Base-by-base conservation (phyloP, 2,888 invertebrate species). In the Argyresthia goedartella region DNA sequence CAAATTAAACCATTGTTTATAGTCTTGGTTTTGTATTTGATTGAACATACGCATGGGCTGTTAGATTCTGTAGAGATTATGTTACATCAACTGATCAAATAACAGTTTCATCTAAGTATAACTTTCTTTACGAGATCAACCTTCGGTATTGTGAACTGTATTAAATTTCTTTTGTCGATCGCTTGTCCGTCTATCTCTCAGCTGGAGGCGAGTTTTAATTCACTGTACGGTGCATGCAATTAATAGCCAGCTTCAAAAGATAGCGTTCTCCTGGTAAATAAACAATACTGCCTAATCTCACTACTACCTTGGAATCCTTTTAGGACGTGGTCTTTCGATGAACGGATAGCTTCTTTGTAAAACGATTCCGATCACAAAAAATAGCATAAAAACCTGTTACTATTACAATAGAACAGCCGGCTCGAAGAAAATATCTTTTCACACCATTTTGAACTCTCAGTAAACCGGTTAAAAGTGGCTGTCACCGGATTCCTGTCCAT, bases 231-330 rank as follows among this genome's bases (percentile, higher is more conserved):
- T 25, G 25, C 25, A 25, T 25, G 25, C 3, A 25, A 25, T 25
- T 25, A 25, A 25, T 25, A 4, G 25, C 25, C 25, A 25, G 2
- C 25, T 25, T 25, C 25, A 25, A 25, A n/a, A 25, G 25, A 25
- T 25, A 25, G 25, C 25, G 25, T 25, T 25, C 25, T 25, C 25
- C 6, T 25, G 25, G 25, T 25, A 25, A 25, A 25, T 25, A 25
- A 25, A 25, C 25, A 25, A 25, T 6, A 25, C 25, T 25, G 25
- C 44, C 14, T 10, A 44, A 44, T 44, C n/a, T n/a, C 14, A 44
- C 14, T 44, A 44, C 13, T 16, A 44, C 70, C 73, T 71, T 66
- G 69, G 69, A 76, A 76, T 79, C 71, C 76, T 71, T 76, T 75
- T 76, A 73, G 62, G 63, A 64, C 55, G 61, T 59, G 57, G 62